These are phyloP conservation scores for Enteromius thamalakanensis DNA, from an alignment of 2,797 vertebrate species.

Conservation along the genomic window DNA sequence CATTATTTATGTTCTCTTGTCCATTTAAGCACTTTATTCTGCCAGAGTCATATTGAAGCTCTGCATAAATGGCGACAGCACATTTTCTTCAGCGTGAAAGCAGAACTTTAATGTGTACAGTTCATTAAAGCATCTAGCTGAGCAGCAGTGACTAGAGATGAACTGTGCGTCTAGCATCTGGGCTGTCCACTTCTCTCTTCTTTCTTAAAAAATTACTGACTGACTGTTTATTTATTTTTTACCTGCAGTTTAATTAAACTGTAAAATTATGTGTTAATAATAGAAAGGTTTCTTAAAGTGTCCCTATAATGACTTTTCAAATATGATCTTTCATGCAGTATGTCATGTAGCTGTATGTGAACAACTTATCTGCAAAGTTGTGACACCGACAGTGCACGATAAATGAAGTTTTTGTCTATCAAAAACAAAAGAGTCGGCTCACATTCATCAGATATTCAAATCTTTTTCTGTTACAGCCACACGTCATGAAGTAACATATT, in stretches of 20 bases:
- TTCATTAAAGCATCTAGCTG: background rate
- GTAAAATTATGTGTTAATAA: background rate
- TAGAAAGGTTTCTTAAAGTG: background rate
- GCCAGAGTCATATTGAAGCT: background rate
- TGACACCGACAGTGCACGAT: no score
- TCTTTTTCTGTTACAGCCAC: no score
- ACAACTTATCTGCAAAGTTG: no score
- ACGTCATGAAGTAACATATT: no score
- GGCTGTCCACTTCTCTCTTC: background rate
- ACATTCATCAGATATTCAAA: no score
- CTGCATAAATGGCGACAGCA: background rate
- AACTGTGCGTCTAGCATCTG: background rate
- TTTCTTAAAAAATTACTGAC: background rate
- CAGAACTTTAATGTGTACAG: background rate
- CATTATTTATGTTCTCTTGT: background rate
- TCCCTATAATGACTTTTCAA: no score
- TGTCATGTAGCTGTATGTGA: no score
- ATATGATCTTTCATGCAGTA: no score
- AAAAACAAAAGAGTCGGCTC: no score
- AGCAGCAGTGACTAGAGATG: background rate
- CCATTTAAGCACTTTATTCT: background rate
- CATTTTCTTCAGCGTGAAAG: background rate
- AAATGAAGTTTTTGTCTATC: no score
- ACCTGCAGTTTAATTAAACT: background rate
- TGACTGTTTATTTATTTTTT: no score